These are phyloP conservation scores for Euura saliciscinereae DNA, from an alignment of 1,140 invertebrate species.

Conservation along the genomic window DNA sequence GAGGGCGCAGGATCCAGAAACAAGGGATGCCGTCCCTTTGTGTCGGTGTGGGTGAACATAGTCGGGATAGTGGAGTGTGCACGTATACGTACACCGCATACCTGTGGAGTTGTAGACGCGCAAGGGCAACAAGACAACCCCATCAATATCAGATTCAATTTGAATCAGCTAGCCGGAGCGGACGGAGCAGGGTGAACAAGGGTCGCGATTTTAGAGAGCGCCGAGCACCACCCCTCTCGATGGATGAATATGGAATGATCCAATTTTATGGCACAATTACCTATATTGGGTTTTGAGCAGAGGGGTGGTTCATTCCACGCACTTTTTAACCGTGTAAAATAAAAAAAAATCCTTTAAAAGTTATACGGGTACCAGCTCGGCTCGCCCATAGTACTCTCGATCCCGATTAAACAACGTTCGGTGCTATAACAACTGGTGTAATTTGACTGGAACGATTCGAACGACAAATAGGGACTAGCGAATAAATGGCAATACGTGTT, in stretches of 20 bases:
- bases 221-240: too few species aligned
- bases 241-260: too few species aligned
- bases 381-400: background rate
- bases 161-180: conserved; percentile 7
- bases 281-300: too few species aligned
- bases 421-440: background rate
- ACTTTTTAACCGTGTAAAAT: too few species aligned
- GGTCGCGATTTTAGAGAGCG: background rate
- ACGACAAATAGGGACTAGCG: conserved; percentile 2
- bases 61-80: background rate
- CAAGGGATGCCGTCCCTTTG: background rate
- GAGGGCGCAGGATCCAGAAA: conserved; percentile 13
- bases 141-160: conserved; percentile 51
- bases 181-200: background rate
- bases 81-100: background rate
- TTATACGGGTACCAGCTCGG: too few species aligned
- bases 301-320: too few species aligned
- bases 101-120: too few species aligned
- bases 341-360: too few species aligned
- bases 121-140: conserved; percentile 40
- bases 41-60: too few species aligned
- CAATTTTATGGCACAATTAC: too few species aligned
- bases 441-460: background rate
- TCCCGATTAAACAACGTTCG: background rate
- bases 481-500: background rate